These are phyloP conservation scores for Entomobrya proxima DNA, from an alignment of 2,888 invertebrate genomes.

Conservation along the genomic window DNA sequence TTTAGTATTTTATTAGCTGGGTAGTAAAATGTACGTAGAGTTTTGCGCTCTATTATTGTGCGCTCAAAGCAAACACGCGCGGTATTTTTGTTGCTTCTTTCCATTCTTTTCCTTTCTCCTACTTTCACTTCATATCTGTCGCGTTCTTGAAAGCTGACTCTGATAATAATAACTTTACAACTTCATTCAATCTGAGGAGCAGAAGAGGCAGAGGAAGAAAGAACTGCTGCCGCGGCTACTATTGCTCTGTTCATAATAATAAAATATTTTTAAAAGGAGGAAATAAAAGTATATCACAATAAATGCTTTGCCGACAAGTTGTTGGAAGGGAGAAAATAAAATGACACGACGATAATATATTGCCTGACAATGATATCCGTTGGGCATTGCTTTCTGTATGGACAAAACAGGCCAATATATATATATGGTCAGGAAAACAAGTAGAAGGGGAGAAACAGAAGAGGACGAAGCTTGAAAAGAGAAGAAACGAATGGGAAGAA, in stretches of 20 bases:
- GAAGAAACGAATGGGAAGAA: neutral
- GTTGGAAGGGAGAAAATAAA: conserved; percentile 34
- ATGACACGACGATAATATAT: conserved; percentile 57
- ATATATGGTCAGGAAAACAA: neutral
- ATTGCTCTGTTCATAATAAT: neutral
- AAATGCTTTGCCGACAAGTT: conserved; percentile 46
- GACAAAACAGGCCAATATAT: neutral
- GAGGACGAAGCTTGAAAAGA: too few species aligned
- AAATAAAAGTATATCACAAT: conserved; percentile 30
- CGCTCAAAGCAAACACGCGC: neutral
- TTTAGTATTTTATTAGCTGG: too few species aligned
- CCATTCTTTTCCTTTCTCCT: conserved; percentile 4
- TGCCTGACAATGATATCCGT: conserved; percentile 65
- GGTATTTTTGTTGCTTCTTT: conserved; percentile 20
- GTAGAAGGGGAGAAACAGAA: neutral
- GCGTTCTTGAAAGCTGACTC: conserved; percentile 28
- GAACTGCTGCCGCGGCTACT: neutral
- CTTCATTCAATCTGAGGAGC: conserved; percentile 45
- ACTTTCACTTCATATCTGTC: conserved; percentile 39
- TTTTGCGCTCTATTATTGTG: neutral
- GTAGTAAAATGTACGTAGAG: neutral
- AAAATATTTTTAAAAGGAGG: conserved; percentile 39
- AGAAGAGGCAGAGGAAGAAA: conserved; percentile 13
- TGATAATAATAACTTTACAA: conserved; percentile 56
- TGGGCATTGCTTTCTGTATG: neutral